Evolutionary conservation across 2,113 vertebrate species (phyloP).

Genomic region (Elephas maximus): DNA sequence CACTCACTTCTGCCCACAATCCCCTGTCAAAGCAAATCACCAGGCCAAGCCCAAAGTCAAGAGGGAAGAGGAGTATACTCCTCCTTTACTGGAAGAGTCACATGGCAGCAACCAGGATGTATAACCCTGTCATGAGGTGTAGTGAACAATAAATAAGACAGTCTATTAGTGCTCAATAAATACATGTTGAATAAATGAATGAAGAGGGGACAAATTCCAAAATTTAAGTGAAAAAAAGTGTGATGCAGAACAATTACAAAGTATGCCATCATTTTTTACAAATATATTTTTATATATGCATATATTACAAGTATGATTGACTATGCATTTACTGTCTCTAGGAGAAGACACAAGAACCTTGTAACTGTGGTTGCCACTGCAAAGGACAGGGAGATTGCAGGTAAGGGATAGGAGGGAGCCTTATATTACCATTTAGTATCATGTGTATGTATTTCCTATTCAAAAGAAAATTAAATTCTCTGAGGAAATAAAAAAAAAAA

Average conservation of each 20-base stretch:
- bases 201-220: not conserved
- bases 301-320: not conserved
- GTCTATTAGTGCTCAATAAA: not conserved
- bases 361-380: not conserved
- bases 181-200: not conserved
- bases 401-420: not conserved
- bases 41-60: not conserved
- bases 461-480: constrained; percentile 14
- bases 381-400: not conserved
- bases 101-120: not conserved
- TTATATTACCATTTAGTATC: not conserved
- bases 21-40: not conserved
- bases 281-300: not conserved
- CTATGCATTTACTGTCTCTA: not conserved
- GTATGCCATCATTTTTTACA: not conserved
- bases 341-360: not conserved
- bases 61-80: not conserved
- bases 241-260: not conserved
- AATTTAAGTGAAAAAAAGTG: not conserved
- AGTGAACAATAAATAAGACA: not conserved
- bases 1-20: not conserved
- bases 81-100: not conserved
- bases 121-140: not conserved
- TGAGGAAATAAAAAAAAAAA: constrained; percentile 3
- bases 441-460: not conserved